Conservation (phyloP, 2,888 invertebrate genomes). For the Pyralis farinalis region DNA sequence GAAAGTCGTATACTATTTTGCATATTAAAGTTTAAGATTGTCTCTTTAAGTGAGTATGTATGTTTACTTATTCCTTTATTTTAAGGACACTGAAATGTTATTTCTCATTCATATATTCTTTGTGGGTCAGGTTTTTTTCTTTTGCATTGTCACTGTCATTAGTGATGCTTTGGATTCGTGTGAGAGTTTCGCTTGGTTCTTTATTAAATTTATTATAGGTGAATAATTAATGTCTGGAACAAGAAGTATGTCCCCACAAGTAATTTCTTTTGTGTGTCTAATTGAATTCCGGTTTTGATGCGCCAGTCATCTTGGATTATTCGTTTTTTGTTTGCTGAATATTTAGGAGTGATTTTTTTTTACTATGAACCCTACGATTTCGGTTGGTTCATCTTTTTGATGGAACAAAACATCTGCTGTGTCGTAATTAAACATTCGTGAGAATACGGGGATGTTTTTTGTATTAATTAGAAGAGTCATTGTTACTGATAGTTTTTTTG, state of each 20-base stretch:
- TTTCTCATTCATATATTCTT: conserved; percentile 61
- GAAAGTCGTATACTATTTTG: conserved; percentile 59
- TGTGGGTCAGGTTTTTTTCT: conserved; percentile 68
- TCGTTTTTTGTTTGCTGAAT: conserved; percentile 56
- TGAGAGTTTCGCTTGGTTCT: conserved; percentile 39
- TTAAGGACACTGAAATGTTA: conserved; percentile 65
- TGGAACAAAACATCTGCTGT: conserved; percentile 66
- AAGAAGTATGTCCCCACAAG: conserved; percentile 66
- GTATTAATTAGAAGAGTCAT: conserved; percentile 52
- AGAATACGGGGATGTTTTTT: conserved; percentile 55
- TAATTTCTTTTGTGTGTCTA: conserved; percentile 67
- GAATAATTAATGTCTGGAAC: conserved; percentile 72
- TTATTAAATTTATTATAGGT: conserved; percentile 29
- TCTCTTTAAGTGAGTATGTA: conserved; percentile 51
- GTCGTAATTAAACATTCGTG: conserved; percentile 75
- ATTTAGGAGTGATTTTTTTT: conserved; percentile 55
- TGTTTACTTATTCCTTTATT: conserved; percentile 74
- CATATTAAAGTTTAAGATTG: conserved; percentile 67
- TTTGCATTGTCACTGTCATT: conserved; percentile 61
- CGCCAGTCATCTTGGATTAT: conserved; percentile 60
- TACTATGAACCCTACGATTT: conserved; percentile 28
- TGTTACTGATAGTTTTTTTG: conserved; percentile 30
- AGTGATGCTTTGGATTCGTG: conserved; percentile 63
- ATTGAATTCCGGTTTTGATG: conserved; percentile 76
- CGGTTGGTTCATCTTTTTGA: conserved; percentile 37